Conservation (phyloP, 2,113 vertebrate species). For the Mesoclemmys tuberculata region DNA sequence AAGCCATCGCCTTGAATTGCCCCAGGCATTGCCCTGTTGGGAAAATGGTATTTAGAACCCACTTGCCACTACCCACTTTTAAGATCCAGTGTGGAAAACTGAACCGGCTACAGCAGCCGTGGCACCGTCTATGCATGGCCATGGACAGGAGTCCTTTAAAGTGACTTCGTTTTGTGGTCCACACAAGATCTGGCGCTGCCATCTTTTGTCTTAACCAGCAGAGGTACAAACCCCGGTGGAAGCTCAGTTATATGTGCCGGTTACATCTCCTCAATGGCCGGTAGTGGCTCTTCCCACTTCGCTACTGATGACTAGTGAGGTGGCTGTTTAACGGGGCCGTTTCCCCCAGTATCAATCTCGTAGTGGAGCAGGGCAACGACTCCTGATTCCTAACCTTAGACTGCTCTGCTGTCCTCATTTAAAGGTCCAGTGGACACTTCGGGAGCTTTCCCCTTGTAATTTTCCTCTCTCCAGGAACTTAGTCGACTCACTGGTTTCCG, state of each 20-base stretch:
- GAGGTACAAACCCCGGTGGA: not conserved
- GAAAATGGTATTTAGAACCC: not conserved
- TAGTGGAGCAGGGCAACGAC: not conserved
- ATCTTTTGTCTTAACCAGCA: not conserved
- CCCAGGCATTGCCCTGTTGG: not conserved
- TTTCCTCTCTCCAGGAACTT: not conserved
- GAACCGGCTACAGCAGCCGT: not conserved
- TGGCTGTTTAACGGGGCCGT: not conserved
- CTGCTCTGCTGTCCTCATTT: not conserved
- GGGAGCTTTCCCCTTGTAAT: not conserved
- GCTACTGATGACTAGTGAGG: not conserved
- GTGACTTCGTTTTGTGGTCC: not conserved
- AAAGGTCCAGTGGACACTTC: not conserved
- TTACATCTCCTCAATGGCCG: not conserved
- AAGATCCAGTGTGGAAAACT: not conserved
- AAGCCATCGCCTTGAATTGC: not conserved
- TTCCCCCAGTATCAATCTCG: not conserved
- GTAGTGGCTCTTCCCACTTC: too few species aligned
- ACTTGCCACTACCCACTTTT: not conserved
- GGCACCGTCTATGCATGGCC: not conserved
- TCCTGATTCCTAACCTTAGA: not conserved
- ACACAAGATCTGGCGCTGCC: not conserved
- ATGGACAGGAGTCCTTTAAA: not conserved
- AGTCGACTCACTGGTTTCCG: not conserved
- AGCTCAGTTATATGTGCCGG: not conserved